phyloP scores from a whole-genome alignment of 37 sponge, comb jelly and placozoan genomes.

The Oscarella lobularis region DNA sequence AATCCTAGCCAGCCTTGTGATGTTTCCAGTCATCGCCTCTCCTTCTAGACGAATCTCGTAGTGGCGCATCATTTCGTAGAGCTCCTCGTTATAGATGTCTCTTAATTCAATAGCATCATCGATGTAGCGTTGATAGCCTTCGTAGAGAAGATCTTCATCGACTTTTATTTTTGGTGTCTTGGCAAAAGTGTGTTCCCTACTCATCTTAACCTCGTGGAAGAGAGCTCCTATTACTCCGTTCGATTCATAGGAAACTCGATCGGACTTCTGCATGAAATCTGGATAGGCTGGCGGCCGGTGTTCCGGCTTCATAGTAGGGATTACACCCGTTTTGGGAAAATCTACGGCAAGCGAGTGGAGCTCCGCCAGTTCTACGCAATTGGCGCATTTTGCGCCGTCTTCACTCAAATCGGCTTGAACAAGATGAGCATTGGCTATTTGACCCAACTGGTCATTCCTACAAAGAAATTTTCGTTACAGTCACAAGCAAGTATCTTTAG shows the following conservation, averaged over 20 bases:
- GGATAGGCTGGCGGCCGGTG: not conserved
- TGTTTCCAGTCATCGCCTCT: not conserved
- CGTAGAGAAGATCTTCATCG: not conserved
- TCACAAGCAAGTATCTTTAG: too few relatives aligned
- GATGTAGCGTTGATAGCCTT: too few relatives aligned
- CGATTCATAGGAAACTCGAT: not conserved
- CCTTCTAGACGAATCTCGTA: not conserved
- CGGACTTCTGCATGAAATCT: conserved; percentile 7
- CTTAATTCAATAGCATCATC: not conserved
- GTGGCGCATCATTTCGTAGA: not conserved
- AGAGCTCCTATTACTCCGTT: not conserved
- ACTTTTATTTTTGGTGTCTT: not conserved
- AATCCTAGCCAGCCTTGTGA: not conserved
- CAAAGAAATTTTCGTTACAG: too few relatives aligned
- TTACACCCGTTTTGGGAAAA: conserved; percentile 20
- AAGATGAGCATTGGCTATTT: conserved; percentile 24
- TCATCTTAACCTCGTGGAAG: not conserved
- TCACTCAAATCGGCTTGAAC: conserved; percentile 10
- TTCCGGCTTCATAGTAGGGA: not conserved
- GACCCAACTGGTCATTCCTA: conserved; percentile 22
- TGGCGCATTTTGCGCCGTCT: not conserved
- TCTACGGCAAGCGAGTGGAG: conserved; percentile 19
- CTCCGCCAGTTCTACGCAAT: conserved; percentile 10
- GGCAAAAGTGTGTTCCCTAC: not conserved
- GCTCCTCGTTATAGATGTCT: not conserved